These are phyloP conservation scores for Harpagifer antarcticus DNA, from an alignment of 2,797 vertebrate species.

Conservation along the genomic window DNA sequence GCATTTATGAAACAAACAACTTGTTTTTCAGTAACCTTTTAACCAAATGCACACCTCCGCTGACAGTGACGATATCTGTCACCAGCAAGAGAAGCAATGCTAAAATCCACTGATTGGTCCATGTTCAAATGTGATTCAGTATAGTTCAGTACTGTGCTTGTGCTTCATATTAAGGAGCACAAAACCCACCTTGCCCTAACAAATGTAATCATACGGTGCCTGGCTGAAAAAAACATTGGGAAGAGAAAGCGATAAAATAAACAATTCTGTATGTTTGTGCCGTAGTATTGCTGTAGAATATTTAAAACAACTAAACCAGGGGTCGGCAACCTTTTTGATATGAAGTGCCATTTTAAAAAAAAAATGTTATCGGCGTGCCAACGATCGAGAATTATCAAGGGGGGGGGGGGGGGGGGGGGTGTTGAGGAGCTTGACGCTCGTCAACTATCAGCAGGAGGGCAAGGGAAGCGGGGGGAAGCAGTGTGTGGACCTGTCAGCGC, in stretches of 20 bases:
- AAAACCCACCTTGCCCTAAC: neutral
- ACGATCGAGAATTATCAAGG: too few relatives aligned
- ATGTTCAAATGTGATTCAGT: neutral
- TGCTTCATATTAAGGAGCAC: neutral
- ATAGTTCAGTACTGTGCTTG: too few relatives aligned
- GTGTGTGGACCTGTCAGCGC: too few relatives aligned
- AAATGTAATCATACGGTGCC: neutral
- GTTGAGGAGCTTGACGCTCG: too few relatives aligned
- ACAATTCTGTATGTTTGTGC: neutral
- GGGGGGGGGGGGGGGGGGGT: too few relatives aligned
- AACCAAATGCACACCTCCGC: neutral
- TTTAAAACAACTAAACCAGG: neutral
- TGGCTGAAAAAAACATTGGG: neutral
- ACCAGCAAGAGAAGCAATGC: neutral
- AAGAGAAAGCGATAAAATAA: neutral
- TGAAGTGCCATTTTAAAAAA: too few relatives aligned
- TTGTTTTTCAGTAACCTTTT: neutral
- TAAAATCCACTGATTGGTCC: neutral
- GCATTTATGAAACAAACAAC: neutral
- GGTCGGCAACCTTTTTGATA: too few relatives aligned
- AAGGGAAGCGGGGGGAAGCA: too few relatives aligned
- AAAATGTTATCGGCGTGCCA: too few relatives aligned
- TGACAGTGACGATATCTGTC: neutral
- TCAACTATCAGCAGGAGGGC: too few relatives aligned
- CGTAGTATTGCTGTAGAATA: neutral